Conservation (phyloP, 2,888 invertebrate species). For the Callyntrura guangdongensis region DNA sequence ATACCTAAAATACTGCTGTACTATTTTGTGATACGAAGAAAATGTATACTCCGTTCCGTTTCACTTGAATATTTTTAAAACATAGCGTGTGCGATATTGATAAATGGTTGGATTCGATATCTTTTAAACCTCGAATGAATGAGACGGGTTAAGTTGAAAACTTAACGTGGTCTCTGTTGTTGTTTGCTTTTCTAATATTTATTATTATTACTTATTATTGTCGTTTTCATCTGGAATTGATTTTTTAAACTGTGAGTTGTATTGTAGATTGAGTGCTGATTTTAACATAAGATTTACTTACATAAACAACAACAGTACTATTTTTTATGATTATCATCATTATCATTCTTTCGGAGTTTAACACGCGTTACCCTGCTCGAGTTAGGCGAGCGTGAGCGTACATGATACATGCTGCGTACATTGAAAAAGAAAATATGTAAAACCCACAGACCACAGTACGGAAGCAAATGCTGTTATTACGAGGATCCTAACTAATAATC, state of each 20-base stretch:
- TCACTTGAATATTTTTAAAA: background rate
- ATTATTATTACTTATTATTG: background rate
- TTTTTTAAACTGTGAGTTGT: too few relatives aligned
- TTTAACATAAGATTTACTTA: too few relatives aligned
- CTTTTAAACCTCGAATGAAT: too few relatives aligned
- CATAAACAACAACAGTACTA: too few relatives aligned
- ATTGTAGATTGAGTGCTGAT: too few relatives aligned
- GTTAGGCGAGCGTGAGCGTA: conserved; percentile 26
- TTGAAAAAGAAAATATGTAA: conserved; percentile 59
- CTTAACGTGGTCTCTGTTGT: too few relatives aligned
- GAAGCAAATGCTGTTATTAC: conserved; percentile 72
- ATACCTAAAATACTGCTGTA: conserved; percentile 17
- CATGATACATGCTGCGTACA: conserved; percentile 34
- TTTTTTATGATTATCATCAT: conserved; percentile 40
- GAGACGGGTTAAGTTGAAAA: background rate
- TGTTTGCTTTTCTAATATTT: background rate
- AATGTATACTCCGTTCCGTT: background rate
- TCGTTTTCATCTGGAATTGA: background rate
- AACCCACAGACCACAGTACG: conserved; percentile 56
- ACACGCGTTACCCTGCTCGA: conserved; percentile 59
- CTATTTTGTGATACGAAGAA: background rate
- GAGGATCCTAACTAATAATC: conserved; percentile 73
- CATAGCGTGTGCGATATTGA: background rate
- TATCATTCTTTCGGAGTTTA: conserved; percentile 35
- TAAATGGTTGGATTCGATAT: too few relatives aligned